A percentile compares a stretch with the other conserved stretches of the same genome.
phyloP scores from a whole-genome alignment of 1,140 invertebrate genomes.

The Zaprionus inermis region DNA sequence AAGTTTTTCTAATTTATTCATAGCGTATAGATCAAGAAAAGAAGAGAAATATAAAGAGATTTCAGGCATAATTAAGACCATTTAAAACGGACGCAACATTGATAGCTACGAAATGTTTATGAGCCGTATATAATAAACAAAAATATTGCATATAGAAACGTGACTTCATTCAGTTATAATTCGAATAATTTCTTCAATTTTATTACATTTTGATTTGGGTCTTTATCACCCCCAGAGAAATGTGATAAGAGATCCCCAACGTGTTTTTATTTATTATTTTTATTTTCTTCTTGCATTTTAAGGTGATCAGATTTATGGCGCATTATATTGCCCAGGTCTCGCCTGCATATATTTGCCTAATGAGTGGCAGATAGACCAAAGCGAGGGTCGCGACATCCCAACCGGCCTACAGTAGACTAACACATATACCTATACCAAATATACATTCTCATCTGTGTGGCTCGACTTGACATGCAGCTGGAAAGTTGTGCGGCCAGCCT shows the following conservation, averaged over 20 bases:
- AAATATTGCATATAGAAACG: constrained; percentile 6
- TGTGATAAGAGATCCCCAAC: constrained; percentile 29
- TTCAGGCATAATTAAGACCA: background rate
- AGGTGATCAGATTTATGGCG: constrained; percentile 33
- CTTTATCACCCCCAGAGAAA: constrained; percentile 1
- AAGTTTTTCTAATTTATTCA: constrained; percentile 34
- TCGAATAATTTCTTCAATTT: constrained; percentile 10
- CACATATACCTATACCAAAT: background rate
- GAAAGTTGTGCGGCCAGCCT: background rate
- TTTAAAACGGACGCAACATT: background rate
- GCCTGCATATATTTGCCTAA: constrained; percentile 39
- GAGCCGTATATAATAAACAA: background rate
- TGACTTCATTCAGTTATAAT: constrained; percentile 2
- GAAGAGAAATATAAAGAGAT: background rate
- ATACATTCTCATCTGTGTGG: background rate
- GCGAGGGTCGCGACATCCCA: constrained; percentile 15
- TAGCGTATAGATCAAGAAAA: background rate
- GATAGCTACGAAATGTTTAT: background rate
- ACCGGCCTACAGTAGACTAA: background rate
- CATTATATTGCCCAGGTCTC: constrained; percentile 25
- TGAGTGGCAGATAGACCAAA: constrained; percentile 36
- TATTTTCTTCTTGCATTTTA: background rate
- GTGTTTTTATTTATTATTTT: background rate
- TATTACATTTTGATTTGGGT: constrained; percentile 4
- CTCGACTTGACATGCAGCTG: constrained; percentile 8